These are phyloP conservation scores for Falco cherrug DNA, from an alignment of 2,797 vertebrate genomes.

Conservation along the genomic window DNA sequence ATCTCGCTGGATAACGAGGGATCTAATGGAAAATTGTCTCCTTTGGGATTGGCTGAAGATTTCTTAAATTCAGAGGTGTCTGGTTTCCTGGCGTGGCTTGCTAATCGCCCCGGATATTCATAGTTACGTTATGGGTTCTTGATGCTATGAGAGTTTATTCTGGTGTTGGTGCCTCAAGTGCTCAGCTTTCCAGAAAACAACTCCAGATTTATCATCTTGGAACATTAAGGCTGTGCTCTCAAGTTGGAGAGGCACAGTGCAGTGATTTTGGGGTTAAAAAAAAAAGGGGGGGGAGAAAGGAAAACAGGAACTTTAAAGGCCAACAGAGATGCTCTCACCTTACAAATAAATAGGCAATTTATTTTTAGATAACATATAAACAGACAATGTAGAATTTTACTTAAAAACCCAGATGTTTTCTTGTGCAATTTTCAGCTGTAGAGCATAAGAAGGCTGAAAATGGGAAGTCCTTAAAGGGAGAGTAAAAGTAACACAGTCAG, in stretches of 20 bases:
- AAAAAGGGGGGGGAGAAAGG: not conserved
- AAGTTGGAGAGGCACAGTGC: not conserved
- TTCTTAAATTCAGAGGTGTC: constrained; percentile 38
- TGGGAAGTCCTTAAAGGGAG: not conserved
- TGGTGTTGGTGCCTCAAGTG: not conserved
- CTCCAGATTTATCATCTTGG: not conserved
- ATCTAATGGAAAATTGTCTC: constrained; percentile 55
- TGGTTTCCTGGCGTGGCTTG: constrained; percentile 18
- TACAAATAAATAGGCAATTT: not conserved
- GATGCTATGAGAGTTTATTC: constrained; percentile 20
- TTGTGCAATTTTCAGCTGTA: not conserved
- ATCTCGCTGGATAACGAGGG: constrained; percentile 22
- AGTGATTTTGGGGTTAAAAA: not conserved
- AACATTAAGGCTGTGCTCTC: not conserved
- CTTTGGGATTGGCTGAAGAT: constrained; percentile 48
- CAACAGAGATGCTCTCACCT: not conserved
- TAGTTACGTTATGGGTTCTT: not conserved
- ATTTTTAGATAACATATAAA: not conserved
- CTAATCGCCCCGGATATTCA: not conserved
- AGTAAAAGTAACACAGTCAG: not conserved
- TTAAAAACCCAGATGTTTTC: not conserved
- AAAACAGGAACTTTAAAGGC: not conserved
- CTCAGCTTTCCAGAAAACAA: not conserved
- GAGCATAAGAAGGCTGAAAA: not conserved
- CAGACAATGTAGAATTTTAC: not conserved